These are phyloP conservation scores for Rhinogobius similis DNA, from an alignment of 2,113 vertebrate genomes.

Conservation along the genomic window DNA sequence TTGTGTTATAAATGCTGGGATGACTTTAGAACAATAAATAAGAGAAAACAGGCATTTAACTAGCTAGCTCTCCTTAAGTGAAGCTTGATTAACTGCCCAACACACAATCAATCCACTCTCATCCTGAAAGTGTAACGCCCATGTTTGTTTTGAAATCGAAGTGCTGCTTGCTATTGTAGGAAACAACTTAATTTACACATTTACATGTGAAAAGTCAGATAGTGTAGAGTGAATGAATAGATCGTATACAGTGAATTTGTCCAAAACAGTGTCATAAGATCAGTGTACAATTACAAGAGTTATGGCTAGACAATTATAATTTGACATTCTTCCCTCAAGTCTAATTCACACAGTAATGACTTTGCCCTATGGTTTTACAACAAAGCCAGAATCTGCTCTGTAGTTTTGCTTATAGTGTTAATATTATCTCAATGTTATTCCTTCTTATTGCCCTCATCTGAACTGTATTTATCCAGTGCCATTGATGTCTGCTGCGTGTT, in stretches of 20 bases:
- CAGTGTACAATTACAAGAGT: neutral
- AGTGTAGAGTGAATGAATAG: neutral
- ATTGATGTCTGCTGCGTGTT: constrained; percentile 45
- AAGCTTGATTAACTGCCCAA: no score
- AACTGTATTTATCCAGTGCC: constrained; percentile 44
- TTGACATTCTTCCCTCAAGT: neutral
- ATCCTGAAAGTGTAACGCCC: no score
- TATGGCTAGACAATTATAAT: neutral
- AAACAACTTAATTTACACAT: no score
- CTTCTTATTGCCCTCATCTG: constrained; percentile 39
- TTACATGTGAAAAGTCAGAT: no score
- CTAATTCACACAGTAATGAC: neutral
- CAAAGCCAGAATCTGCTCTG: neutral
- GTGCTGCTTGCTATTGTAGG: no score
- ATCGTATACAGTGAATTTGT: neutral
- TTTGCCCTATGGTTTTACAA: neutral
- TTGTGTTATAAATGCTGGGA: no score
- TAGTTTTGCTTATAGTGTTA: neutral
- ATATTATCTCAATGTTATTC: neutral
- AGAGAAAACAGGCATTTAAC: no score
- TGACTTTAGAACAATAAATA: no score
- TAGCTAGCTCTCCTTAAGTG: no score
- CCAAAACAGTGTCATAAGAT: neutral
- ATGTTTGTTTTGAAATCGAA: no score
- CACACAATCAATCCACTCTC: no score